Conservation (phyloP, 2,113 vertebrate genomes). For the Stercorarius parasiticus region DNA sequence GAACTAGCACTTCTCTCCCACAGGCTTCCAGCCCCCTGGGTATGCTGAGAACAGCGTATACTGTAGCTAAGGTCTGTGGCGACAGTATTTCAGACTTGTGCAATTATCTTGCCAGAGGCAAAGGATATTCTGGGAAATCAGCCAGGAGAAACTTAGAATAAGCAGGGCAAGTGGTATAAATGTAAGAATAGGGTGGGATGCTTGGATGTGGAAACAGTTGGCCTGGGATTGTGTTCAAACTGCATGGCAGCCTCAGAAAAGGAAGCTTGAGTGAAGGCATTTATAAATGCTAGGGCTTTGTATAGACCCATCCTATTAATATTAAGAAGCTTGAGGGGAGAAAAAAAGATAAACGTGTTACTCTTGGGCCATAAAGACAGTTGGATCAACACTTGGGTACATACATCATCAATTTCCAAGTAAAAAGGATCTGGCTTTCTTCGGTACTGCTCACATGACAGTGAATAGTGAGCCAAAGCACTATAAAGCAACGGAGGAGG, state of each 20-base stretch:
- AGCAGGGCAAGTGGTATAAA: conserved; percentile 51
- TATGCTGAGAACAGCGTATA: background rate
- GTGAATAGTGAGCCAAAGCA: background rate
- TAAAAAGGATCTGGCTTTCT: conserved; percentile 10
- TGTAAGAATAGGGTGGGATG: conserved; percentile 42
- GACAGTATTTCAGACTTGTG: conserved; percentile 20
- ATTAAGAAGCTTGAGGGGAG: background rate
- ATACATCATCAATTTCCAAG: conserved; percentile 2
- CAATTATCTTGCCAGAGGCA: conserved; percentile 41
- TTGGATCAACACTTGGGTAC: background rate
- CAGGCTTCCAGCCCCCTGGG: background rate
- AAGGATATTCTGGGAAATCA: conserved; percentile 52
- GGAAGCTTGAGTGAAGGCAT: background rate
- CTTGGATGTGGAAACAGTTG: conserved; percentile 32
- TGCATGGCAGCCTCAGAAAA: conserved; percentile 1
- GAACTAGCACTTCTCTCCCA: background rate
- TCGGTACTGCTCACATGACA: background rate
- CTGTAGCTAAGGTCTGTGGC: background rate
- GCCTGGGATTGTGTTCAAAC: background rate
- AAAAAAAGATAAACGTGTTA: background rate
- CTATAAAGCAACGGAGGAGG: background rate
- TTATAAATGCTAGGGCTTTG: background rate
- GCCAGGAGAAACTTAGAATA: conserved; percentile 53
- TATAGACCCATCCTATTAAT: background rate
- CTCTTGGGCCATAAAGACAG: background rate